These are phyloP conservation scores for Aporophyla nigra DNA, from an alignment of 2,888 invertebrate genomes.

Conservation along the genomic window DNA sequence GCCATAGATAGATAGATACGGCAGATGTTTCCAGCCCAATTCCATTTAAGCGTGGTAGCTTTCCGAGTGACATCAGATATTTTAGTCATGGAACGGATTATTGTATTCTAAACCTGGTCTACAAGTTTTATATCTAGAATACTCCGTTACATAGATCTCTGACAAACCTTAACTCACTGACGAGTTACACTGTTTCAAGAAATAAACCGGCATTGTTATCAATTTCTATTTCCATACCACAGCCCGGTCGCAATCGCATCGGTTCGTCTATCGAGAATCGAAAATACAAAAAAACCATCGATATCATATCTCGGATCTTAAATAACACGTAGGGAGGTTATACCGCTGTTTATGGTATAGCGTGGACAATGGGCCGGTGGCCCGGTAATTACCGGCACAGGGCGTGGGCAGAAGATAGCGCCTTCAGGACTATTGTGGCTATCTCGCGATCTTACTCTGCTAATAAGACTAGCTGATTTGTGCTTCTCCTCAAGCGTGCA, in stretches of 20 bases:
- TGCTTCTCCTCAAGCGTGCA: slow-evolving; percentile 54
- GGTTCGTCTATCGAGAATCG: slow-evolving; percentile 20
- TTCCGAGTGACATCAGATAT: too few species aligned
- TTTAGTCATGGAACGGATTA: too few species aligned
- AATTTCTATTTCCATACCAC: not conserved
- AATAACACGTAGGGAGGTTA: slow-evolving; percentile 52
- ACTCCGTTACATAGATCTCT: too few species aligned
- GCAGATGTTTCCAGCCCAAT: too few species aligned
- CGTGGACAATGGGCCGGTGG: slow-evolving; percentile 71
- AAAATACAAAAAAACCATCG: slow-evolving; percentile 39
- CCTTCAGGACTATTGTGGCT: slow-evolving; percentile 69
- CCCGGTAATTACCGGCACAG: slow-evolving; percentile 68
- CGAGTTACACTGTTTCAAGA: not conserved
- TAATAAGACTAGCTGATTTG: slow-evolving; percentile 78
- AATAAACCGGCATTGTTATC: not conserved
- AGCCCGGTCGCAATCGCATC: too few species aligned
- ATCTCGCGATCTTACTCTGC: slow-evolving; percentile 77
- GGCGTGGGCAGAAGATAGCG: slow-evolving; percentile 64
- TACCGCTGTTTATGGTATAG: slow-evolving; percentile 68
- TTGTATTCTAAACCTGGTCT: too few species aligned
- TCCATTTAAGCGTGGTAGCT: too few species aligned
- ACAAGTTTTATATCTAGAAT: too few species aligned
- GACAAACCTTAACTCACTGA: too few species aligned
- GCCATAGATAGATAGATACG: too few species aligned
- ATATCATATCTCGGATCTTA: slow-evolving; percentile 66